Evolutionary conservation across 2,113 vertebrate genomes (phyloP), one percentile per base, ranked within the genome.

Genomic region (Engystomops pustulosus): DNA sequence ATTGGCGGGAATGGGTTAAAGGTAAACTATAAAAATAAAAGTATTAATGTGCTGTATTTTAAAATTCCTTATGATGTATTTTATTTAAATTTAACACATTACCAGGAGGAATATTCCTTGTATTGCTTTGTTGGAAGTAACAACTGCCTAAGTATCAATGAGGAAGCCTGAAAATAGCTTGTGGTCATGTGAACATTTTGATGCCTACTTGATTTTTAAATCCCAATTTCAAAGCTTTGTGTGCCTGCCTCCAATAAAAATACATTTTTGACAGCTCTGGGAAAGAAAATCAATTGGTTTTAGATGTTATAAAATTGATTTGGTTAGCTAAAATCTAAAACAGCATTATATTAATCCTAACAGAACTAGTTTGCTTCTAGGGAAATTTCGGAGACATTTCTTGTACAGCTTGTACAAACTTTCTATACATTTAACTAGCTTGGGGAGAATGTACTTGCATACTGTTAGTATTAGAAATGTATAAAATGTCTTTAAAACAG

Each of bases 71-170:
- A 2, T 8, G 38, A 41, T 45, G 7, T 45, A 30, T 60, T 78
- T 78, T 17, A 4, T 62, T 25, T 12, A 49, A 30, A 7, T 49
- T 27, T 27, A 67, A 47, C 78, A 80, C 67, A 47, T 65, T 44
- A 86, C 83, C 87, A 89, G 23, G 77, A 89, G 81, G 84, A 87
- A 85, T 87, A 88, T 85, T 87, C 86, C 38, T 55, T 86, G 23
- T 88, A 90, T 86, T 90, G 87, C 65, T 87, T 88, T 89, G 86
- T 89, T 86, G 88, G 86, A 90, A 85, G 75, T 80, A 89, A 89
- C 88, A 89, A 88, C 86, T 87, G 69, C 86, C 86, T 85, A 47
- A 80, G 71, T 87, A 86, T 87, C 80, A 79, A 84, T 89, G 79
- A 65, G 36, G 23, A 85, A 41, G 84, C 79, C 87, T 86, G 71